Evolutionary conservation across 2,888 invertebrate genomes (phyloP).

Genomic region (Caenorhabditis sulstoni): DNA sequence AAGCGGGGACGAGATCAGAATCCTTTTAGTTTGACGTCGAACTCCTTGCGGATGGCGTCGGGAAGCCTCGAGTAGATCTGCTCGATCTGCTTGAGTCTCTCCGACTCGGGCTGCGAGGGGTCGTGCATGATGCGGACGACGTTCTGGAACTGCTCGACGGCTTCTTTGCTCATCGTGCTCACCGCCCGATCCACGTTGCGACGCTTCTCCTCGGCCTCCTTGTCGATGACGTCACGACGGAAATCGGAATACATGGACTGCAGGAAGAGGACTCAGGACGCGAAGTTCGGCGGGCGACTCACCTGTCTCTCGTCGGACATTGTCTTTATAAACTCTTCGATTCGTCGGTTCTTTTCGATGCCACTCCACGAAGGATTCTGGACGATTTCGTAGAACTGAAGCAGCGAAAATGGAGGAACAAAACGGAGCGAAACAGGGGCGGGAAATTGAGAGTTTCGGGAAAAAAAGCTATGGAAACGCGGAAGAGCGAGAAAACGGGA

Average conservation of each 20-base stretch:
- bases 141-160: conserved; percentile 69
- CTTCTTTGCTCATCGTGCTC: conserved; percentile 65
- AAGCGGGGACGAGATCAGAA: conserved; percentile 11
- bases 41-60: conserved; percentile 64
- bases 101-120: conserved; percentile 53
- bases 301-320: conserved; percentile 66
- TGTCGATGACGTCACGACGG: conserved; percentile 35
- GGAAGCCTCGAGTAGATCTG: conserved; percentile 66
- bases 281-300: neutral
- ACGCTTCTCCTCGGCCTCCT: conserved; percentile 49
- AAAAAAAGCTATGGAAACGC: conserved; percentile 13
- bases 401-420: neutral
- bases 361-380: conserved; percentile 68
- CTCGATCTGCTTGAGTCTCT: conserved; percentile 65
- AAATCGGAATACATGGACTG: conserved; percentile 46
- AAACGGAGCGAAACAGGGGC: neutral
- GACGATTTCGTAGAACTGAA: conserved; percentile 72
- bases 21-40: conserved; percentile 66
- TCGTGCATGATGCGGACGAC: conserved; percentile 71
- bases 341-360: conserved; percentile 63
- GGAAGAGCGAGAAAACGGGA: neutral
- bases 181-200: conserved; percentile 65
- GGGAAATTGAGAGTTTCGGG: neutral
- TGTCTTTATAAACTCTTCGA: conserved; percentile 66
- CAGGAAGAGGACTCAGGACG: neutral